A percentile compares a stretch with the other conserved stretches of the same genome.
Evolutionary conservation across 2,113 vertebrate genomes (phyloP).

Genomic region (Lamprotornis superbus): DNA sequence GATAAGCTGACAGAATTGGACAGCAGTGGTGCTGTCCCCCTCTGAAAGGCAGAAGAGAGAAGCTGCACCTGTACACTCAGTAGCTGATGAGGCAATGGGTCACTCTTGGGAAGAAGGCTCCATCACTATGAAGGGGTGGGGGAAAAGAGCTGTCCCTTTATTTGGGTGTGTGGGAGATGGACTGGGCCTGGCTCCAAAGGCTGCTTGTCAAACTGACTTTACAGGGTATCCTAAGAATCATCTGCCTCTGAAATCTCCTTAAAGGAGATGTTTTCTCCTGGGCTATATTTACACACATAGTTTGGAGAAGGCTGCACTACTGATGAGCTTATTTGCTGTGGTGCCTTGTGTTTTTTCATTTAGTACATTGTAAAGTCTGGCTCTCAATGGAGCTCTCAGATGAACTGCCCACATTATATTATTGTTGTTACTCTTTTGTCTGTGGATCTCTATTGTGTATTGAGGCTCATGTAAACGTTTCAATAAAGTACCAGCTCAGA

Average conservation of each 20-base stretch:
- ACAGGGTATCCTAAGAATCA: background rate
- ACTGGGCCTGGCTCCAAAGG: background rate
- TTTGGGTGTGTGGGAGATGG: background rate
- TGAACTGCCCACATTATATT: background rate
- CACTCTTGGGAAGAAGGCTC: background rate
- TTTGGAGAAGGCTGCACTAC: background rate
- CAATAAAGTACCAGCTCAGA: background rate
- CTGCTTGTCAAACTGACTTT: background rate
- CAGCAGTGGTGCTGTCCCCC: background rate
- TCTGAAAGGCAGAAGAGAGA: background rate
- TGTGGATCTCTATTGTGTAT: background rate
- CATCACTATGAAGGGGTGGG: background rate
- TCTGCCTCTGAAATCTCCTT: background rate
- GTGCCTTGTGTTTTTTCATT: background rate
- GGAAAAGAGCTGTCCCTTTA: background rate
- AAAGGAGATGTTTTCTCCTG: background rate
- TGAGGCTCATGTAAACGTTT: background rate
- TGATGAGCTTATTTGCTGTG: background rate
- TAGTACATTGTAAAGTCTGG: background rate
- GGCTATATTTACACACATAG: background rate
- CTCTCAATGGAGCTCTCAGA: background rate
- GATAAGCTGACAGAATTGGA: background rate
- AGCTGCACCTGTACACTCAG: rapidly evolving
- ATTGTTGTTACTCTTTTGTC: background rate
- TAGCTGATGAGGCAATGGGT: background rate